Evolutionary conservation across 1,140 invertebrate genomes (phyloP), one percentile per base, ranked within the genome.

Genomic region (Lepidurus apus): DNA sequence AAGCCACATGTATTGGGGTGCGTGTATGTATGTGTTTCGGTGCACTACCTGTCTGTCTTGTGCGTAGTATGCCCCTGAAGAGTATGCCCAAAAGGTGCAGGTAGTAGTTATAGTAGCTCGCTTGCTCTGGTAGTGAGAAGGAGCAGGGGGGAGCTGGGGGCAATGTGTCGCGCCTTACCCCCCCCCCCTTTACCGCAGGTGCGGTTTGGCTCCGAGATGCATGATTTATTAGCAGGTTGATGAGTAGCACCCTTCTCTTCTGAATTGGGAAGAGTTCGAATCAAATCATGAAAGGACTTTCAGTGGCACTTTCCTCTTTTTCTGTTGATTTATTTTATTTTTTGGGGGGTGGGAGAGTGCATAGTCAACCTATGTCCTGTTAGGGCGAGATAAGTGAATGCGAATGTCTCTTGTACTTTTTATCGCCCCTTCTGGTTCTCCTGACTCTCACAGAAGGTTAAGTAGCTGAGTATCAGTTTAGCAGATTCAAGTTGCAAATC

Each of bases 141-240:
- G 13, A 7, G 0, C 1, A 0, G 7, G 13, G 53, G 53, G 8
- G 1, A 7, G 17, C 53, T 13, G 9, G 8, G 53, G 53, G 53
- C 53, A 65, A 65, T 7, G 53, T 65, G 53, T 65, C 53, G 53
- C 53, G 53, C 53, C 53, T 5, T 17, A 21, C 53, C 53, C 8
- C 3, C 47, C 47, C 21, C 47, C 17, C n/a, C 53, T 7, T 7
- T 21, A 65, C 53, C 53, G 21, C 53, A 65, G 53, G 53, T 65
- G 53, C 53, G 53, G 53, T 65, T 65, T 11, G 53, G n/a, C 21
- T 21, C 53, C 17, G 53, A 65, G 53, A 65, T 4, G 9, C 53
- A 65, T 65, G 53, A 65, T 65, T 65, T 65, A 65, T 65, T 65
- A 65, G 53, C 53, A 65, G 53, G 21, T 65, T 65, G 53, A 65